Evolutionary conservation across 1,140 invertebrate species (phyloP).

Genomic region (Ceratina japonica): DNA sequence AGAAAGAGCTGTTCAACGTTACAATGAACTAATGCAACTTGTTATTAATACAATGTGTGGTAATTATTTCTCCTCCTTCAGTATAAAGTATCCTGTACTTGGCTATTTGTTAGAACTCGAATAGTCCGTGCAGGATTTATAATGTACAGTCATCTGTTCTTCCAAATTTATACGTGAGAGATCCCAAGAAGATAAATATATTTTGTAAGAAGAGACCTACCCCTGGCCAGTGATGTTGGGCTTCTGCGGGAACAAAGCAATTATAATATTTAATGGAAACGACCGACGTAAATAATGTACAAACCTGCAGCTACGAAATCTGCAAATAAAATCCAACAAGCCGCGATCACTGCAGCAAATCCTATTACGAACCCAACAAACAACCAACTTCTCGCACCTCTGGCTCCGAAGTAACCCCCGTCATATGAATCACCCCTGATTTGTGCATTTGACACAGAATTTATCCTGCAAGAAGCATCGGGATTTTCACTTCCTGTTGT

Average conservation of each 20-base stretch:
- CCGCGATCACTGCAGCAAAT: slow-evolving; percentile 96
- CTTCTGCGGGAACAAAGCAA: slow-evolving; percentile 61
- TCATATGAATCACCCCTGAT: slow-evolving; percentile 92
- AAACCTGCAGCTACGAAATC: slow-evolving; percentile 82
- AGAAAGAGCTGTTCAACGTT: neutral
- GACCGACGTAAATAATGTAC: slow-evolving; percentile 19
- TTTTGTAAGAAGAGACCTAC: slow-evolving; percentile 97
- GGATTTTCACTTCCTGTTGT: neutral
- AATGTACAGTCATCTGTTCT: slow-evolving; percentile 87
- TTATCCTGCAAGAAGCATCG: slow-evolving; percentile 84
- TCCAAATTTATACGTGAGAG: slow-evolving; percentile 96
- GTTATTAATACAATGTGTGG: neutral
- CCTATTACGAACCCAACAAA: slow-evolving; percentile 98
- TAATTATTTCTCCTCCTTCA: slow-evolving; percentile 3
- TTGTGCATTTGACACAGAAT: slow-evolving; percentile 97
- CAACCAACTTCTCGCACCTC: slow-evolving; percentile 95
- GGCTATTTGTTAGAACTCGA: neutral
- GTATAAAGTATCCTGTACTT: neutral
- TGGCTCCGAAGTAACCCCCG: slow-evolving; percentile 92
- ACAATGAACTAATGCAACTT: slow-evolving; percentile 16
- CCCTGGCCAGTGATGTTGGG: slow-evolving; percentile 86
- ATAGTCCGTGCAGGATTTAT: slow-evolving; percentile 5
- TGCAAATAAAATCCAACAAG: slow-evolving; percentile 97
- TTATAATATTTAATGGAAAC: neutral
- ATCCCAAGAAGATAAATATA: slow-evolving; percentile 95